Evolutionary conservation across 2,888 invertebrate species (phyloP).

Genomic region (Oeneis ivallda): DNA sequence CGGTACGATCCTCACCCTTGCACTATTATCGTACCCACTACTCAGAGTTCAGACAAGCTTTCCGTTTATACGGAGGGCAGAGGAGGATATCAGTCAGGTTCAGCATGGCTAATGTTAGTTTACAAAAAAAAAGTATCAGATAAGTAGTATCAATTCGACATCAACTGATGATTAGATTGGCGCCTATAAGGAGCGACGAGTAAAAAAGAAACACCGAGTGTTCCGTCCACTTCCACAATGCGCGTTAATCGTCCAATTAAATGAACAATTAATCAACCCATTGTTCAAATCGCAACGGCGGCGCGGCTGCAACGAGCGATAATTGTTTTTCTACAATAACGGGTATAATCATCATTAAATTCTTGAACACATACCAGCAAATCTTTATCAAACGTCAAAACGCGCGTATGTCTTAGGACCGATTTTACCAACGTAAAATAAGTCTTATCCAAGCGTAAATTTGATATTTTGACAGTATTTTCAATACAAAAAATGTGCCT

Average conservation of each 20-base stretch:
- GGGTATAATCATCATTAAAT: conserved; percentile 9
- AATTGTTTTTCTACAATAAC: conserved; percentile 42
- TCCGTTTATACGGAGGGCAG: no score
- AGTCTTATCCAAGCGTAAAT: no score
- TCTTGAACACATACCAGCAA: neutral
- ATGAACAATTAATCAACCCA: conserved; percentile 60
- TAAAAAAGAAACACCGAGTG: neutral
- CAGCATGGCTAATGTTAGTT: no score
- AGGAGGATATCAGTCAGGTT: no score
- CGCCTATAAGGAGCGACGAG: neutral
- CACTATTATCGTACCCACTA: no score
- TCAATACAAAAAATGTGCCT: no score
- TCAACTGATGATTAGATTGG: conserved; percentile 2
- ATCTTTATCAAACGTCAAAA: no score
- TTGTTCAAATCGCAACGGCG: conserved; percentile 35
- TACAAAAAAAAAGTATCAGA: neutral
- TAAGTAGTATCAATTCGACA: neutral
- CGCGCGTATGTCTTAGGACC: no score
- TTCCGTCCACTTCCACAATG: conserved; percentile 14
- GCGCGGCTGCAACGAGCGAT: conserved; percentile 30
- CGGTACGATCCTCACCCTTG: no score
- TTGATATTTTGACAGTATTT: no score
- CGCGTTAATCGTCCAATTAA: conserved; percentile 57
- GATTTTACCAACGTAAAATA: no score
- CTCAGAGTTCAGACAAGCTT: no score